Evolutionary conservation across 2,797 vertebrate genomes (phyloP).

Genomic region (Pterois miles): DNA sequence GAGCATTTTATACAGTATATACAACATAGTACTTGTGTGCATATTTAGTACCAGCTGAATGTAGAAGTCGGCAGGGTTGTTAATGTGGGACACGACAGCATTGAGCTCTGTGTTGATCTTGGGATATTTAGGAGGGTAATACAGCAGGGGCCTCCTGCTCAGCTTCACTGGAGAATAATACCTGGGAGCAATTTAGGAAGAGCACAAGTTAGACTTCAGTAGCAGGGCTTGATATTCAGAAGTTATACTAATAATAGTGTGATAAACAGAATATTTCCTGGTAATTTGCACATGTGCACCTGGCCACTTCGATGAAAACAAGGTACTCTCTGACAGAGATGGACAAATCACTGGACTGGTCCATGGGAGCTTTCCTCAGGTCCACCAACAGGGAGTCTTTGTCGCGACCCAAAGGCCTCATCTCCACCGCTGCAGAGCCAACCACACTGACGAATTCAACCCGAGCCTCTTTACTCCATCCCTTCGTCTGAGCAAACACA

Average conservation of each 20-base stretch:
- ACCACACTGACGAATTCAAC: constrained; percentile 70
- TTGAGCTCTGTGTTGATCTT: constrained; percentile 53
- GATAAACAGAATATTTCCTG: not conserved
- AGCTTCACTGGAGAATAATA: constrained; percentile 70
- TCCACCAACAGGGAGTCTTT: constrained; percentile 78
- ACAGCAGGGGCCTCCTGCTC: constrained; percentile 54
- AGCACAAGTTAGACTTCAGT: not conserved
- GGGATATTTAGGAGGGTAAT: constrained; percentile 71
- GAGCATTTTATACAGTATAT: no score
- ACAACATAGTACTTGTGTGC: no score
- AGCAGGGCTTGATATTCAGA: not conserved
- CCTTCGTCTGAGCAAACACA: constrained; percentile 65
- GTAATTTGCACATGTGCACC: constrained; percentile 44
- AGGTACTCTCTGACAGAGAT: constrained; percentile 81
- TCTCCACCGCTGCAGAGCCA: constrained; percentile 65
- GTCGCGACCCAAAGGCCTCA: constrained; percentile 75
- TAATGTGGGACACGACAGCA: constrained; percentile 79
- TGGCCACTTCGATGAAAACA: constrained; percentile 82
- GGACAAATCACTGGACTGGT: constrained; percentile 51
- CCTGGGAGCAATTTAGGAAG: constrained; percentile 46
- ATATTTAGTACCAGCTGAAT: constrained; percentile 75
- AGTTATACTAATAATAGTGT: not conserved
- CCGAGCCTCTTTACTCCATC: constrained; percentile 74
- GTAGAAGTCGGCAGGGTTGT: constrained; percentile 81
- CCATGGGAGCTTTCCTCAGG: constrained; percentile 73